Evolutionary conservation across 1,140 invertebrate genomes (phyloP).

Genomic region (Drosophila erecta): DNA sequence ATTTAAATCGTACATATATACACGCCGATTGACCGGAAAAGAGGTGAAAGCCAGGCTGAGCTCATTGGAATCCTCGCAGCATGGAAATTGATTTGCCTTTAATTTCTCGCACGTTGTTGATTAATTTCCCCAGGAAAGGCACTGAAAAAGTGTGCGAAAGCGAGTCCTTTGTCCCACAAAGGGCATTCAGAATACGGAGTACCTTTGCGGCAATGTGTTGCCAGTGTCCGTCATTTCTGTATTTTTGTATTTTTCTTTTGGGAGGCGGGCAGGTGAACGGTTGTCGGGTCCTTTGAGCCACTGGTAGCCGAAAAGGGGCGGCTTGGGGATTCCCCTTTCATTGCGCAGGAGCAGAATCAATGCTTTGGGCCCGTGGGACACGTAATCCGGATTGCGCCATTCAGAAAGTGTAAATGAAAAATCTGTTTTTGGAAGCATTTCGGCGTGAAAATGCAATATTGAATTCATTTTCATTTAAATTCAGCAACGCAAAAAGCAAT

Average conservation of each 20-base stretch:
- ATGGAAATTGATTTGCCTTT: constrained; percentile 59
- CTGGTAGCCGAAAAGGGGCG: not conserved
- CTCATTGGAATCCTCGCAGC: constrained; percentile 11
- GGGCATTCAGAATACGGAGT: constrained; percentile 76
- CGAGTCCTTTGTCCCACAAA: constrained; percentile 75
- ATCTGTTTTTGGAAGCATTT: constrained; percentile 84
- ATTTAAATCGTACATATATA: too few species aligned
- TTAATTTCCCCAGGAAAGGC: constrained; percentile 67
- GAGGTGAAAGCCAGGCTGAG: constrained; percentile 20
- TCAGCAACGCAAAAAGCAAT: constrained; percentile 80
- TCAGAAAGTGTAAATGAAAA: constrained; percentile 84
- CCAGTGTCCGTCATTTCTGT: constrained; percentile 38
- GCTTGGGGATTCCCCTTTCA: constrained; percentile 27
- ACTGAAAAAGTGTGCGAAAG: constrained; percentile 66
- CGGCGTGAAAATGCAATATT: constrained; percentile 84
- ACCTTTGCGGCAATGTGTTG: constrained; percentile 63
- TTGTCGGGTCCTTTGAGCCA: constrained; percentile 66
- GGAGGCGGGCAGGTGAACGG: not conserved
- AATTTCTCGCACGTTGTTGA: constrained; percentile 76
- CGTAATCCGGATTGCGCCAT: constrained; percentile 84
- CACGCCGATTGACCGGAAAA: too few species aligned
- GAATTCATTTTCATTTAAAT: constrained; percentile 84
- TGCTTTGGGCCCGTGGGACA: constrained; percentile 80
- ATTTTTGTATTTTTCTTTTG: constrained; percentile 5
- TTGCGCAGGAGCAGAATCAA: constrained; percentile 79